Evolutionary conservation across 37 sponge, comb jelly and placozoan genomes (phyloP), one percentile per base, ranked within the genome.

Genomic region (Eunapius fragilis): DNA sequence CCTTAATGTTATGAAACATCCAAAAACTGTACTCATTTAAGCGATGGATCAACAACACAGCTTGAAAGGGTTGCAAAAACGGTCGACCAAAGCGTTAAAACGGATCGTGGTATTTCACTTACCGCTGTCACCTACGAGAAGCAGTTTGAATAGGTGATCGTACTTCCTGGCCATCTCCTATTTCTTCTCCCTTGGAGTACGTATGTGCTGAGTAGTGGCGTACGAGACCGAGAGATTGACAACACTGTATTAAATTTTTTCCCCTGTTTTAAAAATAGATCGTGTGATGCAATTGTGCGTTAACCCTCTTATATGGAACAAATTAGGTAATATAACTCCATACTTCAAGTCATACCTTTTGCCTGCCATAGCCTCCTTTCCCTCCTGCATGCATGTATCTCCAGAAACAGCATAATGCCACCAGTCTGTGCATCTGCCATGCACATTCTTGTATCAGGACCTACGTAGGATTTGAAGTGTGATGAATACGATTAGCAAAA

Each of bases 51-150:
- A 58, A 19, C 14, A n/a, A 26, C 14, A 2, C 68, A 12, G n/a
- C n/a, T n/a, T n/a, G n/a, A 10, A 80, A 11, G 50, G 31, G 68
- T 19, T 45, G 2, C 5, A 48, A 10, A n/a, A 41, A 47, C 58
- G 80, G 58, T 58, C 23, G 68, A 76, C 76, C 76, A n/a, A 76
- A 41, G 76, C 76, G 45, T 76, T 68, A 79, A 79, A 79, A 38
- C 47, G 30, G 30, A n/a, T n/a, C n/a, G n/a, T n/a, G n/a, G n/a
- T n/a, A n/a, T n/a, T n/a, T n/a, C 36, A 73, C 94, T 84, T 80
- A 96, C 97, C 98, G 79, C 98, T 99, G 89, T 99, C 99, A 22
- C 99, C 99, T 23, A 99, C 97, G 37, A 99, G 97, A 4, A 99
- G 96, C 12, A 99, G 89, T 82, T 99, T 99, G 82, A 99, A 99